Conservation (phyloP, 2,888 invertebrate genomes). For the Ceraclea dissimilis region DNA sequence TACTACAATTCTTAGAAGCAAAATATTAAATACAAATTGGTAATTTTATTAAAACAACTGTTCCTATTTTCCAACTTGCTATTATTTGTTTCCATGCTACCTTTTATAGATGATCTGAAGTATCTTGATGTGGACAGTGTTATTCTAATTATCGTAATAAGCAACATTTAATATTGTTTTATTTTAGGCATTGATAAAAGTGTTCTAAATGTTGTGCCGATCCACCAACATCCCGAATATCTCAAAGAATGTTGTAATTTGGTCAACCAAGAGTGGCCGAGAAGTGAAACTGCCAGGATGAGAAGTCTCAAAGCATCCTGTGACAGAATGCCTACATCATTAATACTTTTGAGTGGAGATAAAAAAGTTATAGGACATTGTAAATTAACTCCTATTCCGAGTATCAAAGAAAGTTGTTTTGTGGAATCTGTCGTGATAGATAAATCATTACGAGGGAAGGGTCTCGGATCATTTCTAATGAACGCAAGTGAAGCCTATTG, state of each 20-base stretch:
- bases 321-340: slow-evolving; percentile 63
- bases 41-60: too few species aligned
- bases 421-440: slow-evolving; percentile 77
- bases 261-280: slow-evolving; percentile 82
- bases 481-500: slow-evolving; percentile 67
- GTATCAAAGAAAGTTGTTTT: slow-evolving; percentile 63
- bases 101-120: too few species aligned
- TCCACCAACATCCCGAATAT: slow-evolving; percentile 67
- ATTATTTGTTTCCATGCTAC: too few species aligned
- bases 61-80: too few species aligned
- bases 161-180: too few species aligned
- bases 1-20: too few species aligned
- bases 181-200: slow-evolving; percentile 18
- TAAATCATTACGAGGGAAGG: slow-evolving; percentile 61
- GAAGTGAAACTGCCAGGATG: slow-evolving; percentile 72
- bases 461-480: slow-evolving; percentile 70
- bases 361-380: slow-evolving; percentile 67
- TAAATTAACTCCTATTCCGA: slow-evolving; percentile 67
- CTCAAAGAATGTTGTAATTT: slow-evolving; percentile 64
- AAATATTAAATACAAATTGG: too few species aligned
- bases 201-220: slow-evolving; percentile 48
- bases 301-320: slow-evolving; percentile 65
- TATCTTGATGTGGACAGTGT: too few species aligned
- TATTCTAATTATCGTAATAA: too few species aligned
- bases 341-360: slow-evolving; percentile 54